A percentile compares a stretch with the other conserved stretches of the same genome.
phyloP scores from a whole-genome alignment of 2,888 invertebrate species.

The Papilio protenor region DNA sequence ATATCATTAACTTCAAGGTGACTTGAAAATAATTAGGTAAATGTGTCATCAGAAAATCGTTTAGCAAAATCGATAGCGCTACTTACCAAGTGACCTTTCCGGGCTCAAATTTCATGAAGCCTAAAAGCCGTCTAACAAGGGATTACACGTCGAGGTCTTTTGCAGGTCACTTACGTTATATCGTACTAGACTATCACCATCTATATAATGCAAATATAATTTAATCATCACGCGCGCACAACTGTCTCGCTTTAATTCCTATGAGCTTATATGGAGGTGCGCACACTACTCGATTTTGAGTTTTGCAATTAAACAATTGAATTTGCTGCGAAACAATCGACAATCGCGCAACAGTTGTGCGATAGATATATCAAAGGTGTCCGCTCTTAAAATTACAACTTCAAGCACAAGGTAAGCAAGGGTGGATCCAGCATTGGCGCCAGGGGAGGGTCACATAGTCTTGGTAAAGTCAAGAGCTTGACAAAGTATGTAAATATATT shows the following conservation, averaged over 20 bases:
- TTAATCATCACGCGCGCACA: too few species aligned
- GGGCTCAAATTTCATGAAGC: slow-evolving; percentile 26
- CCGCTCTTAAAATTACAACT: not conserved
- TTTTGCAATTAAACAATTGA: too few species aligned
- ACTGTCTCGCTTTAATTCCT: too few species aligned
- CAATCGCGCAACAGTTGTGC: too few species aligned
- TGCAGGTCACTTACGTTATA: slow-evolving; percentile 27
- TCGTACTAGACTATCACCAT: not conserved
- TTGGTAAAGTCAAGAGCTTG: too few species aligned
- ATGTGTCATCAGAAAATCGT: slow-evolving; percentile 16
- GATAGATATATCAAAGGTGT: not conserved
- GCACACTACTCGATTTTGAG: too few species aligned
- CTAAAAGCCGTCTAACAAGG: slow-evolving; percentile 34
- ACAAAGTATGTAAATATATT: too few species aligned
- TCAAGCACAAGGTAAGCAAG: not conserved
- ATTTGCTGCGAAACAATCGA: too few species aligned
- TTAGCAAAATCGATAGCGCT: slow-evolving; percentile 30
- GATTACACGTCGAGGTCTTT: slow-evolving; percentile 37
- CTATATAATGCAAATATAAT: not conserved
- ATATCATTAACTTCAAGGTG: not conserved
- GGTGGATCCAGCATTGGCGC: too few species aligned
- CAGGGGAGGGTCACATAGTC: too few species aligned
- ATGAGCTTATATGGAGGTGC: too few species aligned
- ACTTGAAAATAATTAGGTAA: slow-evolving; percentile 20
- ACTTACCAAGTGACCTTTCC: slow-evolving; percentile 32